Base-by-base conservation (phyloP, 2,797 vertebrate species). In the Molossus alvarezi region DNA sequence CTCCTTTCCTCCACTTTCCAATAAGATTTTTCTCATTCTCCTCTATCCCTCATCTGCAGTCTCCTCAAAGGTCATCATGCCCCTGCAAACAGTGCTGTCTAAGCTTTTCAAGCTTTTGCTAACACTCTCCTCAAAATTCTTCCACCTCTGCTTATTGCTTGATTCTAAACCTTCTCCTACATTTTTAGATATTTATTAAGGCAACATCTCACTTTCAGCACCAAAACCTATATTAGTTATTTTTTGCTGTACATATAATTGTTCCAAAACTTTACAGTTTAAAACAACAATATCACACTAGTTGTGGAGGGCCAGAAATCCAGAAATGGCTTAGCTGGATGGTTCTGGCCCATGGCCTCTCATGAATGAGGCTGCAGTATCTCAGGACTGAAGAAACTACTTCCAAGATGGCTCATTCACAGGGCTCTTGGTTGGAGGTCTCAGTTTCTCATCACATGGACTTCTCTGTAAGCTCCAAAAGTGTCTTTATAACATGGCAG, bases 181-280 rank as follows among this genome's bases (percentile, higher is more conserved):
- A 41, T 53, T 75, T 80, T 58, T 12, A 75, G 33, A 11, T 33
- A 67, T 83, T 84, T 81, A 37, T 72, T 81, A 62, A 57, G 37
- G 76, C 23, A 79, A 45, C 58, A 60, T 27, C 23, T 88, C 64
- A 65, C 5, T 58, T 83, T 13, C 72, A 21, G 41, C 25, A 60
- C 37, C 86, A 62, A 90, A 90, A 80, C 75, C 48, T 80, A 10
- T 69, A 51, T 75, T 53, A 51, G 67, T 82, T 90, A 9, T 65
- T 58, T 83, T 79, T 65, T 21, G 62, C 14, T 72, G 12, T 65
- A 18, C 77, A 95, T 81, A 57, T 67, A 88, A 76, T 76, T 25
- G 7, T 29, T 37, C 55, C 13, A 25, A 57, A 83, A 23, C 3
- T 33, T 94, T 14, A 75, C 17, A 58, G 53, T 45, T 69, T 65